Percentiles rank a stretch among this genome's conserved stretches.
These are phyloP conservation scores for Acarapis woodi DNA, from an alignment of 1,140 invertebrate species.

Conservation along the genomic window DNA sequence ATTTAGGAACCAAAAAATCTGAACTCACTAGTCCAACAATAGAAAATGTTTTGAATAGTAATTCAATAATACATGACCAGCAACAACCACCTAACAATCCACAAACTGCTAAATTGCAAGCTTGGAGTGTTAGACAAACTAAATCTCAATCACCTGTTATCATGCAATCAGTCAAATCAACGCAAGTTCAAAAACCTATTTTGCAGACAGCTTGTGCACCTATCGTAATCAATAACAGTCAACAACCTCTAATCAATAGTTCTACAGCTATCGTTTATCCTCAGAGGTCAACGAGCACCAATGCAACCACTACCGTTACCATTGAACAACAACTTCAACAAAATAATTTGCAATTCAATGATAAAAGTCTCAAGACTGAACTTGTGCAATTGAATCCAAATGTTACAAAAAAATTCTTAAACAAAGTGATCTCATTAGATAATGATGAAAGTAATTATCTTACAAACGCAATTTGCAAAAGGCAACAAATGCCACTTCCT, in stretches of 20 bases:
- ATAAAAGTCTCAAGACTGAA: background rate
- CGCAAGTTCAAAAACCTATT: slow-evolving; percentile 52
- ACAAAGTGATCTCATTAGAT: no score
- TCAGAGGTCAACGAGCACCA: background rate
- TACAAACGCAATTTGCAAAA: no score
- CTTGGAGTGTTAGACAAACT: slow-evolving; percentile 29
- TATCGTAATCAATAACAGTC: slow-evolving; percentile 18
- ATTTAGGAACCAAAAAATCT: no score
- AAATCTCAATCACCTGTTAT: slow-evolving; percentile 35
- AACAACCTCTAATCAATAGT: slow-evolving; percentile 3
- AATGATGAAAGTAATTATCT: no score
- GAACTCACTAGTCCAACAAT: background rate
- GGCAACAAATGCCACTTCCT: no score
- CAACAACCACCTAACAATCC: slow-evolving; percentile 4
- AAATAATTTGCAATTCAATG: background rate
- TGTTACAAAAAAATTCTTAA: no score
- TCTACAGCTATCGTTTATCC: background rate
- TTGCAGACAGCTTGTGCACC: slow-evolving; percentile 74
- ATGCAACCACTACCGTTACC: background rate
- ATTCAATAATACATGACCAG: slow-evolving; percentile 6
- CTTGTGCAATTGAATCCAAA: no score
- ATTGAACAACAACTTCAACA: background rate
- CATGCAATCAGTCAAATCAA: slow-evolving; percentile 82
- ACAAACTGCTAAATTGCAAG: slow-evolving; percentile 14
- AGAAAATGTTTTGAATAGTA: slow-evolving; percentile 6